Percentiles rank a stretch among this genome's conserved stretches.
phyloP scores from a whole-genome alignment of 2,113 vertebrate genomes.

The Cercocebus atys region DNA sequence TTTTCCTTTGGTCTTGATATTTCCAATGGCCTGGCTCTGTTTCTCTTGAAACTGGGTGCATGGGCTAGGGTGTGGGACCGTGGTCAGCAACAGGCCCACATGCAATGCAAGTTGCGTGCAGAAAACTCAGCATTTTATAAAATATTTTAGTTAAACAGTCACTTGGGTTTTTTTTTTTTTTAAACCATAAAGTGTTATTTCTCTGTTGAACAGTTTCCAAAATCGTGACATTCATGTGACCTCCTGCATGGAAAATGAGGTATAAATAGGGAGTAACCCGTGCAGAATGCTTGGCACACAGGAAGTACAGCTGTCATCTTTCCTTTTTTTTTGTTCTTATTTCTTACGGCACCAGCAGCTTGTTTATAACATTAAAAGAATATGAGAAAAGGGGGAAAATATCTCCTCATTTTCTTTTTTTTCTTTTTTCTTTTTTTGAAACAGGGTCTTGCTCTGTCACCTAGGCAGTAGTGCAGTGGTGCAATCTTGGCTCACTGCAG shows the following conservation, averaged over 20 bases:
- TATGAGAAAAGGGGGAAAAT: neutral
- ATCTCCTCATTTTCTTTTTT: neutral
- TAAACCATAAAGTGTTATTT: neutral
- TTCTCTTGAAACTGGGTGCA: neutral
- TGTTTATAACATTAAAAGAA: neutral
- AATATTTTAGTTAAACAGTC: neutral
- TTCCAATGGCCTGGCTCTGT: neutral
- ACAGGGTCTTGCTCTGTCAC: too few species aligned
- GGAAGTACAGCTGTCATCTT: neutral
- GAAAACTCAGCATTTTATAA: neutral
- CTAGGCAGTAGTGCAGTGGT: too few species aligned
- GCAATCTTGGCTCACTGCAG: too few species aligned
- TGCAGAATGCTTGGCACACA: neutral
- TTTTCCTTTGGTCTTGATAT: too few species aligned
- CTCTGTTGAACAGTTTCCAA: neutral
- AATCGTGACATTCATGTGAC: neutral
- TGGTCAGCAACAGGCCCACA: neutral
- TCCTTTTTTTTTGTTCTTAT: neutral
- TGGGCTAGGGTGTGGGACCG: neutral
- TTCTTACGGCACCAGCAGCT: neutral
- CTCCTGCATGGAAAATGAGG: neutral
- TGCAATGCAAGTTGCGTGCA: neutral
- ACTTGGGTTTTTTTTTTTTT: neutral
- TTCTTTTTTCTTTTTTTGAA: neutral
- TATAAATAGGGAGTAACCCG: rapidly evolving